Base-by-base conservation (phyloP, 2,888 invertebrate genomes). In the Acholoe squamosa region DNA sequence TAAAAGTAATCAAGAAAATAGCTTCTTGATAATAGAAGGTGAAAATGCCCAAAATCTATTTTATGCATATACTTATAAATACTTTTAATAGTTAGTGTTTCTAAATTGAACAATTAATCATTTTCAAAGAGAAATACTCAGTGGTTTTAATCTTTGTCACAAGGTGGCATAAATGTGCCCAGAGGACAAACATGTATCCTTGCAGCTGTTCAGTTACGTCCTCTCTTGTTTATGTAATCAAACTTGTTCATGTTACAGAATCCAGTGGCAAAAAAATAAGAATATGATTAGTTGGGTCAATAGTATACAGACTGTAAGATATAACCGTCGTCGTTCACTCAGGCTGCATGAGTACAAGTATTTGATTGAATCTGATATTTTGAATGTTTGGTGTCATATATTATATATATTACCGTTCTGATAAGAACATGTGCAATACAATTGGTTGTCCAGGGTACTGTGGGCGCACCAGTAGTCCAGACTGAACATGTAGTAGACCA, bases 361-460 rank as follows among this genome's bases (percentile, higher is more conserved):
- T 80, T 80, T 80, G 33, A 80, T 80, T 86, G 86, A 86, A 54
- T 86, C 86, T 52, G 56, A 86, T 86, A 86, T 52, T 86, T 86
- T 86, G 34, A 84, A 86, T 86, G 80, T 80, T 80, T 80, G 80
- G 80, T 80, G 80, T 80, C 34, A 80, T 80, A 80, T 80, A 80
- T 80, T 33, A 33, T 86, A 54, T 84, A 86, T 86, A 56, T 86
- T 54, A 86, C 86, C 52, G 52, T 86, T 86, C 56, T 86, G 80
- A 52, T 86, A 54, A 86, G 86, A 86, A 54, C 28, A 86, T 86
- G 86, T 86, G 86, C 86, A 86, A 86, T 86, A 86, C 86, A 86
- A 43, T 56, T 54, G 86, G 86, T 86, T 86, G 52, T 86, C 86
- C 56, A 86, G 56, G 86, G 80, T 80, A 80, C 43, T 80, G 5